A percentile compares a stretch with the other conserved stretches of the same genome.
Conservation (phyloP, 2,888 invertebrate species). For the Drosophila incognita region DNA sequence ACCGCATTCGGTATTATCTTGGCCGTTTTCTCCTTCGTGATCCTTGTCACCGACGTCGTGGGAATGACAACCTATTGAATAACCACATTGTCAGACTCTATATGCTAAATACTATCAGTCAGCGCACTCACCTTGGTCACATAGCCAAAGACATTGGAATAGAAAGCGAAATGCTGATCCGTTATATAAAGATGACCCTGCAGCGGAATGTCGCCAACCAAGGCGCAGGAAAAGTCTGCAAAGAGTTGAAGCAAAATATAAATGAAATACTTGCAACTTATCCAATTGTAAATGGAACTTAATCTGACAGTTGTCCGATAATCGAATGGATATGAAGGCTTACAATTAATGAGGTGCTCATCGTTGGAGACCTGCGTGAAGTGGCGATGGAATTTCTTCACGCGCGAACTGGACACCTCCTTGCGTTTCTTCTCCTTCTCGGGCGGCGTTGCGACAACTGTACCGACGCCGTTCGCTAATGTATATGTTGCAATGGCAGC, state of each 20-base stretch:
- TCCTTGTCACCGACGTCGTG: conserved; percentile 92
- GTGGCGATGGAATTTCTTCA: conserved; percentile 95
- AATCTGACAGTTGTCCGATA: too few relatives aligned
- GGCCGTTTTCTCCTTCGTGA: conserved; percentile 97
- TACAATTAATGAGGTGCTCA: conserved; percentile 94
- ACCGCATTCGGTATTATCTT: conserved; percentile 97
- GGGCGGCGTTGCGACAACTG: conserved; percentile 42
- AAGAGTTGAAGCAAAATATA: neutral
- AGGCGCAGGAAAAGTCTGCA: conserved; percentile 95
- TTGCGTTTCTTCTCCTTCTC: conserved; percentile 84
- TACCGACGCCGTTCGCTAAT: conserved; percentile 39
- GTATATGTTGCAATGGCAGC: conserved; percentile 23
- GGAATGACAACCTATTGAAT: conserved; percentile 90
- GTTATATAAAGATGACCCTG: conserved; percentile 98
- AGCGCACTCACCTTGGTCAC: conserved; percentile 91
- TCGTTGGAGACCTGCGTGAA: conserved; percentile 93
- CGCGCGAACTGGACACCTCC: conserved; percentile 87
- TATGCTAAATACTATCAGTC: neutral
- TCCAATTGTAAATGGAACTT: too few relatives aligned
- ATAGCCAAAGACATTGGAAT: conserved; percentile 97
- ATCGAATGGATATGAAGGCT: conserved; percentile 82
- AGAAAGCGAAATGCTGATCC: conserved; percentile 97
- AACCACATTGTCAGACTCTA: neutral
- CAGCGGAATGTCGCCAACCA: conserved; percentile 95
- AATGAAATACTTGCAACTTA: neutral